Base-by-base conservation (phyloP, 1,140 invertebrate genomes). In the Drosophila kanapiae region DNA sequence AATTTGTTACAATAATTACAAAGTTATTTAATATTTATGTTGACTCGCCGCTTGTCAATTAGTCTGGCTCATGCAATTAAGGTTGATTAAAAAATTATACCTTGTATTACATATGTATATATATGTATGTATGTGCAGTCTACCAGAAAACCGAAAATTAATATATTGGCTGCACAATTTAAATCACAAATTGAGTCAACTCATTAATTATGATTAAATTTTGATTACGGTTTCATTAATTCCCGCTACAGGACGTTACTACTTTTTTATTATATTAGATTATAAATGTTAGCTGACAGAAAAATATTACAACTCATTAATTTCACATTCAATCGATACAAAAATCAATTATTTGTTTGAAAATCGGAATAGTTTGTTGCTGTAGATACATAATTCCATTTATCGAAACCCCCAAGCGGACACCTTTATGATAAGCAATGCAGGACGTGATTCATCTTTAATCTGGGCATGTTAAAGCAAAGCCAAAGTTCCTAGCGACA, bases 1-100 rank as follows among this genome's bases (percentile, higher is more conserved):
- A 62, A 79, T 79, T 86, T 80, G 53, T 69, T 67, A 63, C 68
- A 70, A 81, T 80, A 81, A 88, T 88, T 75, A 63, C 69, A 88
- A 78, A 72, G 68, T 90, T 88, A 87, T 74, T 75, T 75, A 90
- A 75, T 81, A 84, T 90, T 81, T 88, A 84, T 71, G 79, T 71
- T 67, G 70, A 74, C 63, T 77, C 62, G 54, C n/a, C 71, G 77
- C 80, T 54, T 88, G 84, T 90, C 85, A 88, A 88, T 90, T 88
- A 88, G 81, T 78, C 71, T 67, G 75, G 65, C 65, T 76, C 27
- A 27, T 56, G 42, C 82, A 87, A 88, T 87, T 87, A 49, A 27
- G 45, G 75, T 62, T 62, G 38, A 67, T 61, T 42, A 67, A 61
- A 62, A 42, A 60, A 75, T 62, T 80, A 75, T 61, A 59, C 51